phyloP scores from a whole-genome alignment of 2,797 vertebrate genomes.

The Yasuhikotakia modesta region DNA sequence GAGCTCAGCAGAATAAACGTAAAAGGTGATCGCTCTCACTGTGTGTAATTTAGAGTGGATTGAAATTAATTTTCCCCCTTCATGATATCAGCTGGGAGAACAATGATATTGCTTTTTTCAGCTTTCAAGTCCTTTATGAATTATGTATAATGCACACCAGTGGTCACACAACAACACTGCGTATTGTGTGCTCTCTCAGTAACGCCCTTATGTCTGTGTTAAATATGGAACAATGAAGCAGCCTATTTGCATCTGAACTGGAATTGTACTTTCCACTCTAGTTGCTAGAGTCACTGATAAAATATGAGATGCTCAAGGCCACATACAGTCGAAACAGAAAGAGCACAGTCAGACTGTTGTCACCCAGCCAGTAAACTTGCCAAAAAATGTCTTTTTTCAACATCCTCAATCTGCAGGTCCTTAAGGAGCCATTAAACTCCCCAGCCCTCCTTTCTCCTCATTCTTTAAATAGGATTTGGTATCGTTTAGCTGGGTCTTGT shows the following conservation, averaged over 20 bases:
- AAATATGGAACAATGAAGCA: constrained; percentile 57
- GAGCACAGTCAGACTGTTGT: constrained; percentile 54
- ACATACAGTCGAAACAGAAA: constrained; percentile 63
- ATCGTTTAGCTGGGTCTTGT: constrained; percentile 61
- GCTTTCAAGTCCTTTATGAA: constrained; percentile 64
- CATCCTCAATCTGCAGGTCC: constrained; percentile 25
- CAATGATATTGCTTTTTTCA: constrained; percentile 55
- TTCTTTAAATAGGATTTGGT: constrained; percentile 37
- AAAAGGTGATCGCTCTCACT: constrained; percentile 56
- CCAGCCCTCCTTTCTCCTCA: constrained; percentile 19
- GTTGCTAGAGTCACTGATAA: constrained; percentile 64
- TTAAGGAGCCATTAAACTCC: constrained; percentile 27
- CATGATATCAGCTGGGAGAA: constrained; percentile 54
- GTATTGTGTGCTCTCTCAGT: constrained; percentile 47
- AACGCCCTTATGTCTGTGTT: constrained; percentile 63
- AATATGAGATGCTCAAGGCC: constrained; percentile 62
- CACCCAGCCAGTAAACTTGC: constrained; percentile 51
- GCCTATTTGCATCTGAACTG: constrained; percentile 64
- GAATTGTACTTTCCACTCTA: constrained; percentile 71
- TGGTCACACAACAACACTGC: constrained; percentile 61
- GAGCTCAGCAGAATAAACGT: constrained; percentile 58
- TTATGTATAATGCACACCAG: constrained; percentile 64
- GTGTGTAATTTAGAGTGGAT: constrained; percentile 58
- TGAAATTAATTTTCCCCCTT: constrained; percentile 54
- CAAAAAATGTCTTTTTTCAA: constrained; percentile 34